These are phyloP conservation scores for Dinoponera quadriceps DNA, from an alignment of 1,140 invertebrate genomes.

Conservation along the genomic window DNA sequence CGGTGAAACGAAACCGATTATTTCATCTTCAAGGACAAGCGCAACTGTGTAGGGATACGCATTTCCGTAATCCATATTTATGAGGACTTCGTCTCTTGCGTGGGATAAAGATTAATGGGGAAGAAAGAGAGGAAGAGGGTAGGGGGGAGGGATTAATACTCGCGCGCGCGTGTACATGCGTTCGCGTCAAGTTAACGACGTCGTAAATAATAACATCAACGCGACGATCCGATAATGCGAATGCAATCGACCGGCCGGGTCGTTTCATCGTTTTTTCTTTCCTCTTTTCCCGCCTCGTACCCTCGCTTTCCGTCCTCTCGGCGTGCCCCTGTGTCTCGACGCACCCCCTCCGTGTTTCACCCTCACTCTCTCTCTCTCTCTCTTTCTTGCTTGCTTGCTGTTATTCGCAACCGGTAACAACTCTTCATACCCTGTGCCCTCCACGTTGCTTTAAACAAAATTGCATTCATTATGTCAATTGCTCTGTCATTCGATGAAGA, in stretches of 20 bases:
- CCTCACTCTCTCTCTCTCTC: slow-evolving; percentile 10
- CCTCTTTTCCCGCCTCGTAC: background rate
- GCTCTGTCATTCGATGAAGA: slow-evolving; percentile 69
- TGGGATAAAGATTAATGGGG: slow-evolving; percentile 53
- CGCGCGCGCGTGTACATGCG: background rate
- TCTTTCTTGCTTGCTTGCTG: slow-evolving; percentile 53
- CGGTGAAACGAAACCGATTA: slow-evolving; percentile 56
- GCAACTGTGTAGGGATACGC: slow-evolving; percentile 24
- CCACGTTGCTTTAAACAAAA: slow-evolving; percentile 71
- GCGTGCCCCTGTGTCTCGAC: background rate
- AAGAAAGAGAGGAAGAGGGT: too few species aligned
- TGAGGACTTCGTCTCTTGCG: slow-evolving; percentile 36
- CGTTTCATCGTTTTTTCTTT: slow-evolving; percentile 16
- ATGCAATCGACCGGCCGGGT: slow-evolving; percentile 63
- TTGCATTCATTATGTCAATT: slow-evolving; percentile 76
- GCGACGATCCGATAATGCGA: slow-evolving; percentile 71
- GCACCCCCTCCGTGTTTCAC: background rate
- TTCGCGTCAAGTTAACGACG: slow-evolving; percentile 69
- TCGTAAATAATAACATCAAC: slow-evolving; percentile 76
- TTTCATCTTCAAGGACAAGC: slow-evolving; percentile 27
- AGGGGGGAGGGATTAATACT: slow-evolving; percentile 53
- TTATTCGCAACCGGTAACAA: slow-evolving; percentile 69
- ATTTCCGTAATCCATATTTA: slow-evolving; percentile 73
- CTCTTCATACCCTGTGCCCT: slow-evolving; percentile 53
- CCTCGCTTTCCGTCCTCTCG: slow-evolving; percentile 41